These are phyloP conservation scores for Xiphorhynchus elegans DNA, from an alignment of 2,113 vertebrate genomes.

Conservation along the genomic window DNA sequence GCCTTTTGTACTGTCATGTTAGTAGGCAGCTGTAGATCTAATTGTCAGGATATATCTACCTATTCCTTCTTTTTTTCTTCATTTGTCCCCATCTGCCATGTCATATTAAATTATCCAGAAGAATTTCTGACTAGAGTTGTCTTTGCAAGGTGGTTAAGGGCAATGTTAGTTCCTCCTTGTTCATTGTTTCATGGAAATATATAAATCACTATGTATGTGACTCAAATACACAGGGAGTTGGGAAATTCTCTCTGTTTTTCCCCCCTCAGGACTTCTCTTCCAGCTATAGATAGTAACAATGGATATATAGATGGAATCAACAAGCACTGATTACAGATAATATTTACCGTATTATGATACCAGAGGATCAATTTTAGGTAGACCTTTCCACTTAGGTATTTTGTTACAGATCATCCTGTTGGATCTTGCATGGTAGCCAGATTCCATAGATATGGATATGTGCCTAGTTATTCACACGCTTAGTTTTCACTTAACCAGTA, in stretches of 20 bases:
- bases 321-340: neutral
- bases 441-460: neutral
- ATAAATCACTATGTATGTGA: neutral
- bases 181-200: neutral
- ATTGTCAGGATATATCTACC: neutral
- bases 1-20: neutral
- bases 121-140: neutral
- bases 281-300: conserved; percentile 5
- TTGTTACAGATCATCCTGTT: conserved; percentile 43
- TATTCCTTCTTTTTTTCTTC: neutral
- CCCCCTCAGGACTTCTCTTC: neutral
- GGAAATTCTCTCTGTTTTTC: conserved; percentile 1
- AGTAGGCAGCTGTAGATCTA: neutral
- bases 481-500: conserved; percentile 10
- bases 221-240: neutral
- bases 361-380: conserved; percentile 30
- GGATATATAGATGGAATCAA: neutral
- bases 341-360: neutral
- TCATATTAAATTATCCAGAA: neutral
- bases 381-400: conserved; percentile 35
- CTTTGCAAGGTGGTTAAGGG: neutral
- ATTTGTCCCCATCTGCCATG: neutral
- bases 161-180: conserved; percentile 29
- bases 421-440: neutral
- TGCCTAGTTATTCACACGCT: neutral